Evolutionary conservation across 2,113 vertebrate genomes (phyloP).

Genomic region (Dascyllus trimaculatus): DNA sequence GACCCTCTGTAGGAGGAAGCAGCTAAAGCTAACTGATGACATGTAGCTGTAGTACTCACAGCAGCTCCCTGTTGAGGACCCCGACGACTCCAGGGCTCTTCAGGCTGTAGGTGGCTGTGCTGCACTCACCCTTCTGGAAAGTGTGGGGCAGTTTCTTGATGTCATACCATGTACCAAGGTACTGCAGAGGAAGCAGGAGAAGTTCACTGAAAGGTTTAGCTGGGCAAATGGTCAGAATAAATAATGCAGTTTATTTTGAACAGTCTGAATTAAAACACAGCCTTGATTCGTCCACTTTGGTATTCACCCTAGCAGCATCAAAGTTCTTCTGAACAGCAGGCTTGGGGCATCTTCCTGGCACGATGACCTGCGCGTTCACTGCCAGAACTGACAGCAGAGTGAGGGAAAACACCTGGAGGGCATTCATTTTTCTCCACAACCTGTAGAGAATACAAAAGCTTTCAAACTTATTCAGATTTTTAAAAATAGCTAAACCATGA

Average conservation of each 20-base stretch:
- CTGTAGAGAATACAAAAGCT: conserved; percentile 26
- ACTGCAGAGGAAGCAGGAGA: conserved; percentile 75
- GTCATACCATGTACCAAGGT: conserved; percentile 90
- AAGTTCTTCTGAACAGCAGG: conserved; percentile 74
- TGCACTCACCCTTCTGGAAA: conserved; percentile 88
- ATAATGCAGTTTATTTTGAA: not conserved
- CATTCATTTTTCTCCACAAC: conserved; percentile 65
- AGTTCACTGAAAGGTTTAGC: not conserved
- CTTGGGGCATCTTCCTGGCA: conserved; percentile 71
- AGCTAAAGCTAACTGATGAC: no score
- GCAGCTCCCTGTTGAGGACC: conserved; percentile 86
- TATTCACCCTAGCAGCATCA: conserved; percentile 70
- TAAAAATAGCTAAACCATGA: no score
- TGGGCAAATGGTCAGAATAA: not conserved
- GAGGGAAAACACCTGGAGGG: conserved; percentile 71
- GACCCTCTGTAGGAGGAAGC: no score
- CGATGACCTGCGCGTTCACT: conserved; percentile 71
- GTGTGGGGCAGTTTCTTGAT: conserved; percentile 86
- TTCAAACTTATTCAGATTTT: no score
- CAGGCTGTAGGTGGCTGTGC: conserved; percentile 87
- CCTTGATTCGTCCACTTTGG: not conserved
- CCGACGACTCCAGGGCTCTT: conserved; percentile 85
- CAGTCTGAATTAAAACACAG: not conserved
- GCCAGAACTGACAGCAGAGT: conserved; percentile 72
- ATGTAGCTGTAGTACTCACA: conserved; percentile 58